Conservation (phyloP, 2,888 invertebrate species). For the Nephrocerus scutellatus region DNA sequence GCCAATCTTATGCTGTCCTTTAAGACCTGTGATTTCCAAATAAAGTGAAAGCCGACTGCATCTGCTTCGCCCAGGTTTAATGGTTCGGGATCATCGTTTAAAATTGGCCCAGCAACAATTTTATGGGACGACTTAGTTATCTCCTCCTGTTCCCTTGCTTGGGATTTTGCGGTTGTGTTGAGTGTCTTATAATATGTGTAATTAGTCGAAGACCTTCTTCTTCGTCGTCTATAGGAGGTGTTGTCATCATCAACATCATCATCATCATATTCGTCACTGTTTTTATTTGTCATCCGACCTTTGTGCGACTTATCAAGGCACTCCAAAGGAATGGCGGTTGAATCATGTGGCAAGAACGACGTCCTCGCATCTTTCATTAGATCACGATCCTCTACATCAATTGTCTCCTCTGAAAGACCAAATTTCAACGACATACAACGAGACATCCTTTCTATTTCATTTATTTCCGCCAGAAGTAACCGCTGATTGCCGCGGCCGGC, state of each 20-base stretch:
- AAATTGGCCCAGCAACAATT: too few relatives aligned
- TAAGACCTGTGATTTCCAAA: slow-evolving; percentile 42
- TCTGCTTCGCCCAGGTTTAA: too few relatives aligned
- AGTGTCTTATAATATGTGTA: too few relatives aligned
- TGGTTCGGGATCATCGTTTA: too few relatives aligned
- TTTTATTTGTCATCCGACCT: background rate
- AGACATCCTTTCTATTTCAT: slow-evolving; percentile 28
- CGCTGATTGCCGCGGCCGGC: slow-evolving; percentile 18
- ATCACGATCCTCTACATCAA: slow-evolving; percentile 53
- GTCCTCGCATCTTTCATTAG: slow-evolving; percentile 58
- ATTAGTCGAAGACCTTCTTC: too few relatives aligned
- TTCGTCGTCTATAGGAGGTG: too few relatives aligned
- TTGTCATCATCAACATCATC: slow-evolving; percentile 6
- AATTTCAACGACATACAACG: slow-evolving; percentile 39
- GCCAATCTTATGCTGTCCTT: slow-evolving; percentile 53
- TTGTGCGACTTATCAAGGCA: slow-evolving; percentile 29
- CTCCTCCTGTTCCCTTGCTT: slow-evolving; percentile 3
- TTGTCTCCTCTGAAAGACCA: slow-evolving; percentile 32
- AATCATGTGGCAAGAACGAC: slow-evolving; percentile 55
- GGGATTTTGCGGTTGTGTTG: background rate
- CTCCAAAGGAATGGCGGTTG: slow-evolving; percentile 48
- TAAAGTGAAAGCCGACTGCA: slow-evolving; percentile 28
- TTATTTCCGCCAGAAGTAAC: slow-evolving; percentile 19
- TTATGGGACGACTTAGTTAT: slow-evolving; percentile 21
- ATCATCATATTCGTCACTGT: slow-evolving; percentile 4